Evolutionary conservation across 2,888 invertebrate genomes (phyloP).

Genomic region (Mythimna pallens): DNA sequence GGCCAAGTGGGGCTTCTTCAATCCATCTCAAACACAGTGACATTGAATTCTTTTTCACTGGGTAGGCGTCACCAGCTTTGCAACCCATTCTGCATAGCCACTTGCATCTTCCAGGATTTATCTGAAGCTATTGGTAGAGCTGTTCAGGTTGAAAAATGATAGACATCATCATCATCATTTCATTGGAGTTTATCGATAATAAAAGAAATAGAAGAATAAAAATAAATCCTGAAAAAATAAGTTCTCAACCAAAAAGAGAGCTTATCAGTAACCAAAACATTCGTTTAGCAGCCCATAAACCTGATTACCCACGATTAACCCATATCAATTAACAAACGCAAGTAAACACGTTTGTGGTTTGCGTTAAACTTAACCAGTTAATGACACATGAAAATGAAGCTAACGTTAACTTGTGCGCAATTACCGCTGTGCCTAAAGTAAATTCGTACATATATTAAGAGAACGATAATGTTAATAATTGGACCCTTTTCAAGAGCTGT

Average conservation of each 20-base stretch:
- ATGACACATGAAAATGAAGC: constrained; percentile 60
- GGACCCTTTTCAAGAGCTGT: constrained; percentile 70
- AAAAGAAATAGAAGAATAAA: not conserved
- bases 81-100: too few relatives aligned
- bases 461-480: constrained; percentile 66
- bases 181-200: too few relatives aligned
- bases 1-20: too few relatives aligned
- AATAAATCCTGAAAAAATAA: not conserved
- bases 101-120: too few relatives aligned
- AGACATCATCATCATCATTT: too few relatives aligned
- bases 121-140: too few relatives aligned
- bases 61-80: too few relatives aligned
- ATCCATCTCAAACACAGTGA: too few relatives aligned
- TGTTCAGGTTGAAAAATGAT: too few relatives aligned
- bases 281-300: constrained; percentile 40
- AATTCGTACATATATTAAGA: constrained; percentile 63
- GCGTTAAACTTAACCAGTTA: constrained; percentile 51
- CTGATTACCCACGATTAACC: constrained; percentile 43
- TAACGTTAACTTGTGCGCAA: constrained; percentile 50
- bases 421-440: constrained; percentile 56
- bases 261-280: constrained; percentile 34
- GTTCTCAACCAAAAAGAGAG: constrained; percentile 4
- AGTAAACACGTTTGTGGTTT: constrained; percentile 57
- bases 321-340: constrained; percentile 59
- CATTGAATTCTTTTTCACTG: too few relatives aligned